Base-by-base conservation (phyloP, 2,888 invertebrate genomes). In the Athrips mouffetella region DNA sequence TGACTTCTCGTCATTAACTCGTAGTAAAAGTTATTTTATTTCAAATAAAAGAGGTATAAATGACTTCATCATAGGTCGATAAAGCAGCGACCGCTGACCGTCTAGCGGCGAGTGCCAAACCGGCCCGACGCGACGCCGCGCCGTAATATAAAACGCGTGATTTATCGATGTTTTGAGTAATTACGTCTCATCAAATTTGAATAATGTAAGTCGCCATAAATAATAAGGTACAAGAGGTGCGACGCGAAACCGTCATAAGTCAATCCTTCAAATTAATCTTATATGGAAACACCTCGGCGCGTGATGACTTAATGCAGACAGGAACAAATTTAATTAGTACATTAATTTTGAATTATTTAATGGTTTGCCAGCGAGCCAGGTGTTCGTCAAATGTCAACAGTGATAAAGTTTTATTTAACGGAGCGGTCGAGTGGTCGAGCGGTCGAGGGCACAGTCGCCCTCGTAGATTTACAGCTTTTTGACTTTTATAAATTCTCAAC, bases 181-280 rank as follows among this genome's bases (percentile, higher is more conserved):
- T 87, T 78, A 84, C 79, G 80, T 80, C 83, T 80, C 84, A 87
- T 88, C 85, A 85, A 86, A 86, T 86, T 86, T 86, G 80, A 86
- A 86, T 87, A 87, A 84, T 80, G 77, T 74, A 73, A 77, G 74
- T 78, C 73, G 73, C 81, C 76, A 78, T 82, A 84, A 84, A 84
- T 81, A 84, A 84, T 81, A 78, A 76, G 69, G 70, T 65, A 66
- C 64, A 63, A 67, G 75, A 67, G 61, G 70, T 62, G 70, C 71
- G 71, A 73, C 71, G 74, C 78, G 69, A 78, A 79, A 79, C 73
- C 70, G 72, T 75, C 75, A 79, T 82, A 82, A 83, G 82, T 84
- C 83, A 85, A 84, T 82, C 76, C 73, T 67, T 78, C 74, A 73
- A 72, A 82, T 80, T 81, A 80, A 84, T 81, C 79, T 79, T 67